These are phyloP conservation scores for Chaitophorus viminalis DNA, from an alignment of 2,888 invertebrate species.

Conservation along the genomic window DNA sequence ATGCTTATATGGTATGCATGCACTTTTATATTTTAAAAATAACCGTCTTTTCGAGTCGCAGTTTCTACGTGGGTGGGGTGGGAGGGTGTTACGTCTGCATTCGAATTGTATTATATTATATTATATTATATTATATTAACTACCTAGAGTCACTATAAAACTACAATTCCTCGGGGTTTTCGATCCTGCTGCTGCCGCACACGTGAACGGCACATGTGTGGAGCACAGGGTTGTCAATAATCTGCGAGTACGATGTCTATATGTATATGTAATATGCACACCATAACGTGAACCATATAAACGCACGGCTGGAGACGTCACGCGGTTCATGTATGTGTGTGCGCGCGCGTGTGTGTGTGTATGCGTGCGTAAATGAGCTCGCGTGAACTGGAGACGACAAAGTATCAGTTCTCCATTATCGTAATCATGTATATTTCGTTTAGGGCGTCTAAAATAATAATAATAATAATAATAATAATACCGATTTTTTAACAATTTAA, in stretches of 20 bases:
- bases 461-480: too few species aligned
- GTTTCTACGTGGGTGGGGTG: neutral
- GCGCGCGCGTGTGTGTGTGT: neutral
- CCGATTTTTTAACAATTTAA: slow-evolving; percentile 11
- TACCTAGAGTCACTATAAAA: slow-evolving; percentile 43
- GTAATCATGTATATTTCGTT: neutral
- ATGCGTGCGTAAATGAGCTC: neutral
- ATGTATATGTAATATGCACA: neutral
- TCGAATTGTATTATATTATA: slow-evolving; percentile 2
- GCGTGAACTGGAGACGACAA: neutral
- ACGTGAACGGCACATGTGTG: slow-evolving; percentile 35
- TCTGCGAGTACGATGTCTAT: neutral
- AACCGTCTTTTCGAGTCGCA: slow-evolving; percentile 8
- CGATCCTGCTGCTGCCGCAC: neutral
- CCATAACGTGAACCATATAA: neutral
- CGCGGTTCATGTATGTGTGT: neutral
- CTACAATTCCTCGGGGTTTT: slow-evolving; percentile 40
- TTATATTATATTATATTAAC: slow-evolving; percentile 27
- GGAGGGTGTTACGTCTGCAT: neutral
- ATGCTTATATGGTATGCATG: too few species aligned
- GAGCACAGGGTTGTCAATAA: slow-evolving; percentile 45
- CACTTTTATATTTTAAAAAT: slow-evolving; percentile 12
- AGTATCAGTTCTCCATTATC: neutral
- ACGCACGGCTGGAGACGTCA: neutral
- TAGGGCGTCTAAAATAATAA: neutral